Conservation (phyloP, 1,140 invertebrate species). For the Drusus annulatus region DNA sequence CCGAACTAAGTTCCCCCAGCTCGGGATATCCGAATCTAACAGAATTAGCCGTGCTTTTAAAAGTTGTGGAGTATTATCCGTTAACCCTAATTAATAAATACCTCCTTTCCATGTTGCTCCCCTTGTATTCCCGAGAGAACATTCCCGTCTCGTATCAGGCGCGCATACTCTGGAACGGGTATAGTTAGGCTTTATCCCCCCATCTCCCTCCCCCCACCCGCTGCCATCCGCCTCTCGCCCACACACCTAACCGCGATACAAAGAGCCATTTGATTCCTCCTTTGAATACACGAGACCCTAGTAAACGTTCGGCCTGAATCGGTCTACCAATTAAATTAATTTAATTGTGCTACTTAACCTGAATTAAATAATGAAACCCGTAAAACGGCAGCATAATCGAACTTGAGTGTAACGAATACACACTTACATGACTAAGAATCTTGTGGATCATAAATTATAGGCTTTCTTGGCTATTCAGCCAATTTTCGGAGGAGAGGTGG, state of each 20-base stretch:
- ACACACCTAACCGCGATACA: constrained; percentile 30
- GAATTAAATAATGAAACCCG: background rate
- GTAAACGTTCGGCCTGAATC: constrained; percentile 26
- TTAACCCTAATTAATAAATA: constrained; percentile 50
- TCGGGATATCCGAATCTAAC: constrained; percentile 41
- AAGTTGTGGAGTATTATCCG: constrained; percentile 53
- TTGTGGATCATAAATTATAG: too few species aligned
- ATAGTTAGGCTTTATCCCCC: constrained; percentile 3
- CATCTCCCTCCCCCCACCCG: background rate
- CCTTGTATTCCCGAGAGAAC: constrained; percentile 30
- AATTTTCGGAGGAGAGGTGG: too few species aligned
- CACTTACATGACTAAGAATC: too few species aligned
- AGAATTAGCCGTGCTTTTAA: constrained; percentile 56
- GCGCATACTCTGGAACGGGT: constrained; percentile 22
- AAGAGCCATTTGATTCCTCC: constrained; percentile 31
- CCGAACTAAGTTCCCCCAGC: constrained; percentile 14
- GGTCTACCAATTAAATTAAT: constrained; percentile 33
- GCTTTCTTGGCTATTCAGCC: too few species aligned
- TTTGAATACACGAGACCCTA: constrained; percentile 36
- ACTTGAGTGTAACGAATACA: background rate
- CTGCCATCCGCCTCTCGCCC: background rate
- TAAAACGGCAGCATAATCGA: background rate
- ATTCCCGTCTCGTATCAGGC: background rate
- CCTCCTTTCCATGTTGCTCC: constrained; percentile 17
- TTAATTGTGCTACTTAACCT: constrained; percentile 1